phyloP scores from a whole-genome alignment of 1,140 invertebrate species.

The Drosophila tani region DNA sequence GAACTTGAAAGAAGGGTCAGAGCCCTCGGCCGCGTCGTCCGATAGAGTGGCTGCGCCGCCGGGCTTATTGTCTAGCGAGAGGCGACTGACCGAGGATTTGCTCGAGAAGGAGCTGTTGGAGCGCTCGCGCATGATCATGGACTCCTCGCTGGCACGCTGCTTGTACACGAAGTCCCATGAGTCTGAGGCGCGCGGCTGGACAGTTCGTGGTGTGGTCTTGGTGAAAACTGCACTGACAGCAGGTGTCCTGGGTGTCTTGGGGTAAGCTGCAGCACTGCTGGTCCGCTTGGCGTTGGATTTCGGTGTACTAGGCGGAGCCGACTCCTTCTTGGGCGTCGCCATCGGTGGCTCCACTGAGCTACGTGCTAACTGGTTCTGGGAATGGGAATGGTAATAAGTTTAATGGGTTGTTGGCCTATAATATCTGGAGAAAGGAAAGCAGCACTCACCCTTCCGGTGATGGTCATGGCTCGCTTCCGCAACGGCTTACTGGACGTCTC shows the following conservation, averaged over 20 bases:
- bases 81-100: constrained; percentile 86
- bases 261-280: constrained; percentile 14
- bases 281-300: constrained; percentile 12
- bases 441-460: constrained; percentile 85
- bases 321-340: constrained; percentile 66
- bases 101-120: constrained; percentile 94
- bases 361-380: constrained; percentile 1
- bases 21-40: constrained; percentile 58
- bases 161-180: constrained; percentile 87
- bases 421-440: too few species aligned
- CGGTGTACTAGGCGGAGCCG: constrained; percentile 70
- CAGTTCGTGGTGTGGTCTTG: neutral
- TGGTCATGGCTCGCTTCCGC: constrained; percentile 85
- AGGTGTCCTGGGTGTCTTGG: neutral
- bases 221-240: constrained; percentile 22
- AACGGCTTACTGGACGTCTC: constrained; percentile 85
- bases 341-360: constrained; percentile 17
- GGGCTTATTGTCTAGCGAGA: constrained; percentile 72
- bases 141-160: constrained; percentile 88
- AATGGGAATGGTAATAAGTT: neutral
- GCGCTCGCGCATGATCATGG: constrained; percentile 91
- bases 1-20: constrained; percentile 70
- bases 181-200: constrained; percentile 85
- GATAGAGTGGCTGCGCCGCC: constrained; percentile 32
- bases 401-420: too few species aligned